Conservation (phyloP, 2,888 invertebrate species). For the Hermaeophaga mercurialis region DNA sequence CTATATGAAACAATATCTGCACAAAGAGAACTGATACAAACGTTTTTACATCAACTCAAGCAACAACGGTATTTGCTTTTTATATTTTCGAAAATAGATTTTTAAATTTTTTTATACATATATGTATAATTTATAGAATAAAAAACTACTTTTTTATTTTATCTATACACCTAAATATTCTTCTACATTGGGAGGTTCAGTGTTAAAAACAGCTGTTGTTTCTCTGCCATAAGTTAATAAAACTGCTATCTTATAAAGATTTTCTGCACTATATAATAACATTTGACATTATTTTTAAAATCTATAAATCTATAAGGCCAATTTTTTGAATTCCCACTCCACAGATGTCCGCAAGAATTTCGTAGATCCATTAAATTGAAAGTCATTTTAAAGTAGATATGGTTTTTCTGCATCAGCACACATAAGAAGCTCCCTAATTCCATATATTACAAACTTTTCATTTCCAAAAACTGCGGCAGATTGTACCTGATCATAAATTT, state of each 20-base stretch:
- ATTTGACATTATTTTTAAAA: slow-evolving; percentile 1
- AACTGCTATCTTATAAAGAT: slow-evolving; percentile 7
- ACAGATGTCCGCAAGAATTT: not conserved
- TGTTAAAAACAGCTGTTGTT: slow-evolving; percentile 5
- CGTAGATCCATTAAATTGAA: slow-evolving; percentile 5
- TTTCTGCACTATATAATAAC: not conserved
- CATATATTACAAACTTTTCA: not conserved
- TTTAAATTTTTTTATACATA: not conserved
- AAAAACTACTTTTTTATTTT: not conserved
- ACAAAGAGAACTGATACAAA: no score
- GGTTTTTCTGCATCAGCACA: not conserved
- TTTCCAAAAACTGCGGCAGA: not conserved
- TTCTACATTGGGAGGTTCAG: not conserved
- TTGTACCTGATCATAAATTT: not conserved
- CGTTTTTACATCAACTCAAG: no score
- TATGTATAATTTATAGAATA: not conserved
- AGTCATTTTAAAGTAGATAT: not conserved
- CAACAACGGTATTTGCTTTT: not conserved
- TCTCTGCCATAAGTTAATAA: slow-evolving; percentile 7
- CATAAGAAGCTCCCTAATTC: not conserved
- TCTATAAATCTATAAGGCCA: not conserved
- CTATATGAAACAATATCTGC: no score
- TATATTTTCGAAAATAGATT: not conserved
- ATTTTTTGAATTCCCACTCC: slow-evolving; percentile 8
- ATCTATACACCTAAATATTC: slow-evolving; percentile 3